Base-by-base conservation (phyloP, 2,888 invertebrate genomes). In the Callyntrura guangdongensis region DNA sequence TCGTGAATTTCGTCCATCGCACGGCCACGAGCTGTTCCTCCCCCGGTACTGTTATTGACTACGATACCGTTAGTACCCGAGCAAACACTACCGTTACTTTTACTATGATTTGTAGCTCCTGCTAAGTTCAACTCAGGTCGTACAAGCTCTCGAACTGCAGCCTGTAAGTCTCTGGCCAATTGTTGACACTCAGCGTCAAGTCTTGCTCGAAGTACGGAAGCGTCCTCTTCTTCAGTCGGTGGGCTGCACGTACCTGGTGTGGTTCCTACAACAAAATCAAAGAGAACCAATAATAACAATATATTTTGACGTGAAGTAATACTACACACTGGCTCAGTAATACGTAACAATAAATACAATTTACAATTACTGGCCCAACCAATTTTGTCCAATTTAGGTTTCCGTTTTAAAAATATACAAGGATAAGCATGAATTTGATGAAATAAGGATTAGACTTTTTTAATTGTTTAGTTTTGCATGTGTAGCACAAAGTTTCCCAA, bases 1-100 rank as follows among this genome's bases (percentile, higher is more conserved):
- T 98, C 98, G 94, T 98, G 98, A 0, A 94, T 92, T 93, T 95
- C 95, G 86, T 95, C 94, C 92, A 92, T 91, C 22, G 93, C 93
- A 56, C 93, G 83, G 20, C 72, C 85, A 8, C 93, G 59, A 84
- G 85, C 86, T 12, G 59, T 17, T 67, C 91, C 91, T 59, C 84
- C 61, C 11, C 85, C 92, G 22, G 89, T 81, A 59, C 53, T 53
- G 14, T 89, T 91, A 61, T n/a, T 83, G 14, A 67, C 85, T 49
- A 90, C 82, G 86, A 61, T 82, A 84, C 89, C 69, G 67, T 61
- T 77, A 47, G 67, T 61, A 27, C 56, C 84, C 11, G 79, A 25
- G 25, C 77, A 61, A 56, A 49, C 36, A 47, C 61, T 67, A 25
- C 87, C 84, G 84, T 81, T 79, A 53, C 56, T 89, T 77, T 89